phyloP scores from a whole-genome alignment of 53 echinoderm and acorn worm genomes.

The Echinarachnius parma region DNA sequence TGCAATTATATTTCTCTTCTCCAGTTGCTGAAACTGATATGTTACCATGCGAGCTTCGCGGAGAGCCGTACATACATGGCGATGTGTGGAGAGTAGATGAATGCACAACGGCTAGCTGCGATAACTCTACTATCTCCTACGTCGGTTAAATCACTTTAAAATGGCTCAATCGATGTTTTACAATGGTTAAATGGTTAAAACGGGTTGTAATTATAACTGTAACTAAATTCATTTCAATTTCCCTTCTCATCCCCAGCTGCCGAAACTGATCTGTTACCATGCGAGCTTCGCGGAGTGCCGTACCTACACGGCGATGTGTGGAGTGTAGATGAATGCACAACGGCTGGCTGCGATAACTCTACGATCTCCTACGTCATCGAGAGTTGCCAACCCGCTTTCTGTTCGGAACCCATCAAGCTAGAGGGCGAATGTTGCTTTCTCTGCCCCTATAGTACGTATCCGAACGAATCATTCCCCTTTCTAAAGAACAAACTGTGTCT shows the following conservation, averaged over 20 bases:
- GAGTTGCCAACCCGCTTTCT: slow-evolving; percentile 59
- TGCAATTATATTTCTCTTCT: no score
- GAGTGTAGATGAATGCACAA: slow-evolving; percentile 66
- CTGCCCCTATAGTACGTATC: slow-evolving; percentile 86
- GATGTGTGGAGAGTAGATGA: slow-evolving; percentile 41
- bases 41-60: slow-evolving; percentile 32
- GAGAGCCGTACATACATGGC: slow-evolving; percentile 15
- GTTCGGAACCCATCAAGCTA: slow-evolving; percentile 55
- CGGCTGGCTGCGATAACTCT: slow-evolving; percentile 61
- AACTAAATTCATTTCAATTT: no score
- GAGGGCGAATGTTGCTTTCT: slow-evolving; percentile 70
- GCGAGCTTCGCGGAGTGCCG: slow-evolving; percentile 42
- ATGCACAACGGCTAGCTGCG: slow-evolving; percentile 48
- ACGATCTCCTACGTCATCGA: slow-evolving; percentile 74
- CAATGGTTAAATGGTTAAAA: no score
- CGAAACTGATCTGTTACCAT: slow-evolving; percentile 28
- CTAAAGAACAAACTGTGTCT: no score
- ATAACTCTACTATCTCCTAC: slow-evolving; percentile 59
- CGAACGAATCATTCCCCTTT: no score
- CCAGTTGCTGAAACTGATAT: no score
- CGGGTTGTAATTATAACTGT: no score
- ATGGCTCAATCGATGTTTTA: no score
- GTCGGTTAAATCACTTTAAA: no score
- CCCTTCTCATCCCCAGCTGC: no score
- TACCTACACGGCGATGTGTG: slow-evolving; percentile 39